Conservation (phyloP, 2,113 vertebrate genomes). For the Chaenocephalus aceratus region DNA sequence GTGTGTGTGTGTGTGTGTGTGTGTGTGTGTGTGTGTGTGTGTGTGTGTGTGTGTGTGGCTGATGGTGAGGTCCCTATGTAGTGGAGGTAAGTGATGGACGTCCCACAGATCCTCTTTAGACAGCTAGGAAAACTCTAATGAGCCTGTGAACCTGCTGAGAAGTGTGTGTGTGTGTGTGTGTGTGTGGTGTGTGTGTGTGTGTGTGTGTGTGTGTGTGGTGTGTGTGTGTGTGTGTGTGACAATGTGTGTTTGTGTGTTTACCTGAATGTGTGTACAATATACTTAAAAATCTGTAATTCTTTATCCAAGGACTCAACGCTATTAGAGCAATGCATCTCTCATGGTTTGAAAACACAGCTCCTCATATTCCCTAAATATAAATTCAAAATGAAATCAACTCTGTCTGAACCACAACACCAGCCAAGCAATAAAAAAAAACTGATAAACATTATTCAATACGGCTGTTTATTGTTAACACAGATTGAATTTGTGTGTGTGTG, state of each 20-base stretch:
- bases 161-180: neutral
- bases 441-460: constrained; percentile 28
- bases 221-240: constrained; percentile 13
- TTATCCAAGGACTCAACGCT: constrained; percentile 41
- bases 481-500: constrained; percentile 31
- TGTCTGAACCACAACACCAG: constrained; percentile 45
- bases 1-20: constrained; percentile 40
- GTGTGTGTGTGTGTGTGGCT: constrained; percentile 36
- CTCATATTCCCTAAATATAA: constrained; percentile 56
- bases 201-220: constrained; percentile 9
- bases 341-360: constrained; percentile 37
- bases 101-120: constrained; percentile 74
- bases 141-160: constrained; percentile 72
- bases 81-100: constrained; percentile 78
- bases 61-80: constrained; percentile 63
- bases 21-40: constrained; percentile 37
- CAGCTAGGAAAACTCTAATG: constrained; percentile 78
- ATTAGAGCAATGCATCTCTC: constrained; percentile 47
- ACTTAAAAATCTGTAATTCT: constrained; percentile 47
- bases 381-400: constrained; percentile 58
- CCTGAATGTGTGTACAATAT: constrained; percentile 22
- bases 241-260: constrained; percentile 5
- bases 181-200: constrained; percentile 7
- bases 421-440: constrained; percentile 28
- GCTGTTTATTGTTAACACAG: constrained; percentile 46